phyloP scores from a whole-genome alignment of 2,888 invertebrate species.

The Asteroscopus sphinx region DNA sequence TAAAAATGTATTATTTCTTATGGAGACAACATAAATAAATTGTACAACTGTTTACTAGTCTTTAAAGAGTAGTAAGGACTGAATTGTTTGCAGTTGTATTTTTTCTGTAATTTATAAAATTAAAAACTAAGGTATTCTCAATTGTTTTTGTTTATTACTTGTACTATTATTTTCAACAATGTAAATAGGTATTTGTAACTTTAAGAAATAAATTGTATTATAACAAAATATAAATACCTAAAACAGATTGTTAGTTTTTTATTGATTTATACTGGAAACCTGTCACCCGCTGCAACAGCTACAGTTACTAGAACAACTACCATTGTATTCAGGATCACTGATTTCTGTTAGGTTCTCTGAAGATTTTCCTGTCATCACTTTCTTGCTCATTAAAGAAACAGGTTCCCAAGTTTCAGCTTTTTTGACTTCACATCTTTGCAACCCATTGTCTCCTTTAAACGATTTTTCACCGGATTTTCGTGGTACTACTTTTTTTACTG shows the following conservation, averaged over 20 bases:
- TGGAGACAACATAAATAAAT: slow-evolving; percentile 54
- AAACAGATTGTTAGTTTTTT: slow-evolving; percentile 74
- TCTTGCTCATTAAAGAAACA: slow-evolving; percentile 24
- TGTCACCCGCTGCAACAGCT: slow-evolving; percentile 43
- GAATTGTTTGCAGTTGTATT: slow-evolving; percentile 73
- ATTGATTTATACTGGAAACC: slow-evolving; percentile 30
- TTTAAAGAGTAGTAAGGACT: slow-evolving; percentile 71
- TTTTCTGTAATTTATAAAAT: slow-evolving; percentile 68
- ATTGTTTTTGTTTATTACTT: slow-evolving; percentile 84
- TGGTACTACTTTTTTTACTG: background rate
- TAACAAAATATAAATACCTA: slow-evolving; percentile 88
- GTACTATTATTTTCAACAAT: slow-evolving; percentile 79
- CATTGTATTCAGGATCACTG: slow-evolving; percentile 27
- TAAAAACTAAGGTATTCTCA: slow-evolving; percentile 75
- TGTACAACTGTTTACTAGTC: slow-evolving; percentile 74
- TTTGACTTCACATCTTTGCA: slow-evolving; percentile 8
- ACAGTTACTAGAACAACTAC: slow-evolving; percentile 43
- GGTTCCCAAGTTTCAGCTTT: slow-evolving; percentile 40
- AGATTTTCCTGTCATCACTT: slow-evolving; percentile 25
- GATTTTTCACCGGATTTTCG: slow-evolving; percentile 6
- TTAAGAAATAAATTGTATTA: slow-evolving; percentile 86
- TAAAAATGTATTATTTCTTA: slow-evolving; percentile 48
- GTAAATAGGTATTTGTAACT: slow-evolving; percentile 83
- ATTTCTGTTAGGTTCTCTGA: slow-evolving; percentile 20
- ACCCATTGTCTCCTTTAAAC: slow-evolving; percentile 1